phyloP scores from a whole-genome alignment of 2,888 invertebrate genomes.

The Erynnis tages region DNA sequence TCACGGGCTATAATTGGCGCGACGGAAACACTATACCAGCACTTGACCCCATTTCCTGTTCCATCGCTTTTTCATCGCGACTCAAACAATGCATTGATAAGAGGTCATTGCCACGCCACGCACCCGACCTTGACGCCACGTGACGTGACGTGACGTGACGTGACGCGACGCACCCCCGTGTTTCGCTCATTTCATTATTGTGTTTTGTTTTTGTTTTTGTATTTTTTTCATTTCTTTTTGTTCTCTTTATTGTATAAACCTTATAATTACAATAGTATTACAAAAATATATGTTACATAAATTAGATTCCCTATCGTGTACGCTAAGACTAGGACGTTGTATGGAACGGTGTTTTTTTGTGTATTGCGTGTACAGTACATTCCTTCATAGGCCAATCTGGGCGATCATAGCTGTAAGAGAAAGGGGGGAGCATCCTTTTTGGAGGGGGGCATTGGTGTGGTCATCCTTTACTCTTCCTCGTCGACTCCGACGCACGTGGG shows the following conservation, averaged over 20 bases:
- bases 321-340: conserved; percentile 53
- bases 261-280: conserved; percentile 77
- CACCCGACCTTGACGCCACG: conserved; percentile 65
- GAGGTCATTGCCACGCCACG: conserved; percentile 68
- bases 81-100: conserved; percentile 53
- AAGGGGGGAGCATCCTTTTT: conserved; percentile 70
- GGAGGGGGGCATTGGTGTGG: conserved; percentile 43
- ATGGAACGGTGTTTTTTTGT: conserved; percentile 46
- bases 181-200: conserved; percentile 41
- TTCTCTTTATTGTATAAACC: conserved; percentile 80
- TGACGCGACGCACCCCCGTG: too few relatives aligned
- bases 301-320: conserved; percentile 57
- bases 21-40: conserved; percentile 65
- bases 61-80: conserved; percentile 44
- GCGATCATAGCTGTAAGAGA: conserved; percentile 78
- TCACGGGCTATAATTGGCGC: conserved; percentile 53
- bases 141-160: too few relatives aligned
- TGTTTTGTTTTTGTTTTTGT: conserved; percentile 46
- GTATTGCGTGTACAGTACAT: conserved; percentile 37
- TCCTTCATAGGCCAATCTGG: conserved; percentile 43
- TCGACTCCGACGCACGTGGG: conserved; percentile 95
- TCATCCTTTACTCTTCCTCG: conserved; percentile 86
- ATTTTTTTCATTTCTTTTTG: conserved; percentile 54
- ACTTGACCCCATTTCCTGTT: conserved; percentile 64
- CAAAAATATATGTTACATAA: conserved; percentile 77